phyloP scores from a whole-genome alignment of 23 tunicate genomes.

The Trididemnum miniatum region DNA sequence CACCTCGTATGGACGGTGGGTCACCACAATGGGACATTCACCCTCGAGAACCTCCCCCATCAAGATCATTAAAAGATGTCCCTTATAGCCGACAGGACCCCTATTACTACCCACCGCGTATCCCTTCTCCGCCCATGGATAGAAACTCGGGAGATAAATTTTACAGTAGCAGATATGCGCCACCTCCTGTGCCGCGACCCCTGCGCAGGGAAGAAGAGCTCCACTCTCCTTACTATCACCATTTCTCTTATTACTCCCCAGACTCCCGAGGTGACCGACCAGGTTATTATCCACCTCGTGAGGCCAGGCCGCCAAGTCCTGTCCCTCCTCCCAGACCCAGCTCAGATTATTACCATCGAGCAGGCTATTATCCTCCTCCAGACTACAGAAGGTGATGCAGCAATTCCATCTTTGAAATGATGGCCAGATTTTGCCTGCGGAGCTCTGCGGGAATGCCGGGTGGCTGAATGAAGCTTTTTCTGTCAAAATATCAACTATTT shows the following conservation, averaged over 20 bases:
- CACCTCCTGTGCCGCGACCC: constrained; percentile 5
- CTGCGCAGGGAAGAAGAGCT: constrained; percentile 20
- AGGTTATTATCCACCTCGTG: constrained; percentile 33
- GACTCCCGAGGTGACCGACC: constrained; percentile 16
- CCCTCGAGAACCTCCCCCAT: constrained; percentile 7
- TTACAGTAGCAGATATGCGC: constrained; percentile 24
- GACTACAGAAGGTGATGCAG: background rate
- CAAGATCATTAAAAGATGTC: constrained; percentile 31
- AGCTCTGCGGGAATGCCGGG: too few relatives aligned
- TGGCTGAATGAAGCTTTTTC: background rate
- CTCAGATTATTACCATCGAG: constrained; percentile 30
- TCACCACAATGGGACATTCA: constrained; percentile 35
- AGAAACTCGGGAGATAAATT: background rate
- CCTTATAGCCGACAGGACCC: constrained; percentile 22
- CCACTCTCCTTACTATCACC: constrained; percentile 34
- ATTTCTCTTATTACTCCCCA: constrained; percentile 13
- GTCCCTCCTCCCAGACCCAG: constrained; percentile 47
- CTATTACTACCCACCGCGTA: constrained; percentile 21
- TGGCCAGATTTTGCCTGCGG: background rate
- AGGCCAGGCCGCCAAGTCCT: constrained; percentile 44
- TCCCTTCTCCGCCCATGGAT: constrained; percentile 25
- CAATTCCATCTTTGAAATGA: background rate
- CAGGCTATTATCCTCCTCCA: constrained; percentile 27
- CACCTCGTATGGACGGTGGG: constrained; percentile 13
- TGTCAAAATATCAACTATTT: background rate